phyloP scores from a whole-genome alignment of 2,888 invertebrate genomes.

The Agonopterix heracliana region DNA sequence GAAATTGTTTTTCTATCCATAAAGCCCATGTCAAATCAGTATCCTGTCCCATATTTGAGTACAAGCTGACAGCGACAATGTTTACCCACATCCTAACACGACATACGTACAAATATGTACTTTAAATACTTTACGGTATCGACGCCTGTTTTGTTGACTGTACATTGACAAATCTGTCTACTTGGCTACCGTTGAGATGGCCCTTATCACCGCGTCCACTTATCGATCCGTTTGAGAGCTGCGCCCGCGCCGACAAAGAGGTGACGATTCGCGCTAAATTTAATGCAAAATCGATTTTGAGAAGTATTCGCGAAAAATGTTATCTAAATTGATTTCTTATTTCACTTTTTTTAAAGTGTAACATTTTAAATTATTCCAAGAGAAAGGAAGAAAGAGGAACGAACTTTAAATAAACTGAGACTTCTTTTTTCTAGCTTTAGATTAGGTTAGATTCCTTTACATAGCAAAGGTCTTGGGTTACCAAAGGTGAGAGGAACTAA shows the following conservation, averaged over 20 bases:
- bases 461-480: no score
- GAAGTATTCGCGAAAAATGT: neutral
- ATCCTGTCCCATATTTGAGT: conserved; percentile 11
- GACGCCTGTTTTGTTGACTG: conserved; percentile 52
- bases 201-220: conserved; percentile 56
- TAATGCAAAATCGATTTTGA: conserved; percentile 25
- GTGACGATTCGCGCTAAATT: conserved; percentile 60
- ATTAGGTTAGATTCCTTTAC: no score
- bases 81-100: conserved; percentile 29
- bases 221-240: conserved; percentile 58
- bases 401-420: no score
- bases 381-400: no score
- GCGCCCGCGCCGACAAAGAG: conserved; percentile 62
- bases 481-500: no score
- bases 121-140: conserved; percentile 29
- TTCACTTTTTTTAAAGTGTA: neutral
- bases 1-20: no score
- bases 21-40: neutral
- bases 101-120: conserved; percentile 36
- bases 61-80: conserved; percentile 25
- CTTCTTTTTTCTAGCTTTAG: no score
- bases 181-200: conserved; percentile 60
- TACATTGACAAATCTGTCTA: conserved; percentile 65
- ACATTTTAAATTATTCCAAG: neutral
- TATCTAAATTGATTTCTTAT: conserved; percentile 4